Base-by-base conservation (phyloP, 2,797 vertebrate genomes). In the Holocentrus rufus region DNA sequence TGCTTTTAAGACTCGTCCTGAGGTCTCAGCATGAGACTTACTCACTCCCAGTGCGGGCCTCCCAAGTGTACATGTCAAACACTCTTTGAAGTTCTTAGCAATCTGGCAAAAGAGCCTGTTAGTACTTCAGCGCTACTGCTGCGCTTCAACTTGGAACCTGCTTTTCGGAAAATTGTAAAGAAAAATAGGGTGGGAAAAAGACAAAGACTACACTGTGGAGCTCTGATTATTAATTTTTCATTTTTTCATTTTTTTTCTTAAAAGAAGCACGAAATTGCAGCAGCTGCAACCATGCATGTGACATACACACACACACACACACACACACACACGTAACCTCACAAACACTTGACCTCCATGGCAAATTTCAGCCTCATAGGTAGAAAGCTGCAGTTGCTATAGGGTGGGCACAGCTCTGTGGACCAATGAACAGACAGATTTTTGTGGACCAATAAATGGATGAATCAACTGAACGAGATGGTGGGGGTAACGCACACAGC, bases 71-170 rank as follows among this genome's bases (percentile, higher is more conserved):
- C 73, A 69, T 64, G 88, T 87, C 88, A 86, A 87, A 84, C 79
- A 77, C 80, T 78, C 90, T 91, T 90, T 90, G 86, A 91, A 83
- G 88, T 85, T 86, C 75, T 72, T 55, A 65, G 79, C 78, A 72
- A 82, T 81, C 79, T 71, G 72, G 85, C 63, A 88, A 89, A 85
- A 86, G 70, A 79, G 82, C 49, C 75, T 71, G 79, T 88, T 87
- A 79, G 80, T 76, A 82, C 77, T 60, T 76, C 63, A 0, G 70
- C 58, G 64, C 66, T 64, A 64, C 66, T 10, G 60, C 73, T 23
- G 71, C 74, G 71, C 74, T 62, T 58, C 8, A 42, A 68, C 50
- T 55, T 13, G 76, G 74, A 80, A 64, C 49, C 55, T 34, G 20
- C 23, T 27, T 52, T 56, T 63, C 13, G 8, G 49, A 59, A 68